Evolutionary conservation across 2,113 vertebrate genomes (phyloP), one percentile per base, ranked within the genome.

Genomic region (Epinephelus lanceolatus): DNA sequence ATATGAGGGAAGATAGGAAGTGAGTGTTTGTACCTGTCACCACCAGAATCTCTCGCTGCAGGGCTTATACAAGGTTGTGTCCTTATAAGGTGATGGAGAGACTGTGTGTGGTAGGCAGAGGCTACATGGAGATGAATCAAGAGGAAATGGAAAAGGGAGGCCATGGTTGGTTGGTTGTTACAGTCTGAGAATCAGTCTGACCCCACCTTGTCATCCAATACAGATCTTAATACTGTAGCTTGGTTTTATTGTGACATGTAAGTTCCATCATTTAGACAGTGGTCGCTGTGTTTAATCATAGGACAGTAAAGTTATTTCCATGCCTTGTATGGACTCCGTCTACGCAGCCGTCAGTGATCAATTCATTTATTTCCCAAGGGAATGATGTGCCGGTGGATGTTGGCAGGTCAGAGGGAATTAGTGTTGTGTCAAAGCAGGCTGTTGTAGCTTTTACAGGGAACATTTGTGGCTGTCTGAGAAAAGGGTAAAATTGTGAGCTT

Each of bases 71-170:
- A 27, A 52, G 45, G 52, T 30, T 55, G 47, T 49, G 47, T 76
- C 91, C 85, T 69, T 87, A 77, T 76, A 90, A 88, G 92, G 86
- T 47, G 23, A 63, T 18, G 3, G 9, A 19, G 47, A n/a, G 45
- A 49, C 0, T 13, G 65, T 78, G 57, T 56, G 33, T 63, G 61
- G 74, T 30, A 42, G 19, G 62, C 55, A 45, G 63, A 77, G 69
- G 45, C 60, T 56, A 8, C 40, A 51, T 25, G 52, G 66, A 76
- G 55, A 70, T 71, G 82, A 45, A 8, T 65, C 51, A 65, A 45
- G 49, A 49, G 19, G 67, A 45, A n/a, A 60, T 57, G 45, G 84
- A 81, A 74, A 77, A 66, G 17, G 30, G 83, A 86, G 57, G 68
- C 73, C 23, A 49, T 21, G 70, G 63, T 27, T 45, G 51, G 15